phyloP scores from a whole-genome alignment of 2,888 invertebrate species.

The Bimastos eiseni region DNA sequence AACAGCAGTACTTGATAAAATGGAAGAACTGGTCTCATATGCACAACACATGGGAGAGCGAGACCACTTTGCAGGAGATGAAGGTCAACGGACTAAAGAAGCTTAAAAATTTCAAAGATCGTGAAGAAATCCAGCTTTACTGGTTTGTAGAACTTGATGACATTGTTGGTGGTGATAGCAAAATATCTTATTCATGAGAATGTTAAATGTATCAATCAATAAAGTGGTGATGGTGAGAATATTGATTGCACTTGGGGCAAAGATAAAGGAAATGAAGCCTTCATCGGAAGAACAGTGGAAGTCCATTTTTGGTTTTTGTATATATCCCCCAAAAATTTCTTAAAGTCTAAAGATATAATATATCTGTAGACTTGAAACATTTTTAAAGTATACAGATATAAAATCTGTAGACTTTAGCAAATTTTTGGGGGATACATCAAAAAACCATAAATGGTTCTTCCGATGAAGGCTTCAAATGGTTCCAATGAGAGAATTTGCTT shows the following conservation, averaged over 20 bases:
- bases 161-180: not conserved
- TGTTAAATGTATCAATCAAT: not conserved
- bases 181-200: not conserved
- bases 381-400: no score
- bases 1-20: slow-evolving; percentile 87
- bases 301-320: no score
- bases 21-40: slow-evolving; percentile 99
- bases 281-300: no score
- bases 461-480: no score
- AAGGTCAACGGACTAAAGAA: slow-evolving; percentile 92
- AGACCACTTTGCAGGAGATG: slow-evolving; percentile 71
- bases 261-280: not conserved
- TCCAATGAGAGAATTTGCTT: no score
- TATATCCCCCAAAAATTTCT: no score
- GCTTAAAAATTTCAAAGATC: slow-evolving; percentile 85
- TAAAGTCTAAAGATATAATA: no score
- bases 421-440: no score
- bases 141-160: slow-evolving; percentile 67
- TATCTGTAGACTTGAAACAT: no score
- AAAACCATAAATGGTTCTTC: no score
- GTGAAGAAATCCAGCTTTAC: slow-evolving; percentile 80
- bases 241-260: not conserved
- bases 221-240: not conserved
- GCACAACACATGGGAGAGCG: slow-evolving; percentile 98
- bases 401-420: no score